phyloP scores from a whole-genome alignment of 2,113 vertebrate species.

The Platichthys stellatus region DNA sequence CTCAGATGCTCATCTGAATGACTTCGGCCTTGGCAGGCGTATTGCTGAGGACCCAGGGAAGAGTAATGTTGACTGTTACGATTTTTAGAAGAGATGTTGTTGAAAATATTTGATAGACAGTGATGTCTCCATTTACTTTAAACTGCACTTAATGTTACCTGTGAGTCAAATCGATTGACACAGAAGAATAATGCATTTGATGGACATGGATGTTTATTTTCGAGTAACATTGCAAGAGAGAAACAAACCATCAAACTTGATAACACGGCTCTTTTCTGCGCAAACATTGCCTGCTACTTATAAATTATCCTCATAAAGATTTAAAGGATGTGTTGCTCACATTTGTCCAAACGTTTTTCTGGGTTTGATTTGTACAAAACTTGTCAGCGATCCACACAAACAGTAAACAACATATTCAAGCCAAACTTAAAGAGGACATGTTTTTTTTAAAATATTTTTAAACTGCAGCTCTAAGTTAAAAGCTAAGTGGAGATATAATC shows the following conservation, averaged over 20 bases:
- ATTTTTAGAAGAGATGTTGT: no score
- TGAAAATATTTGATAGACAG: no score
- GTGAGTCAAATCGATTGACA: background rate
- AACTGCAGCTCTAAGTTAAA: no score
- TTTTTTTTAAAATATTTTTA: no score
- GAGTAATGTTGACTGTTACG: background rate
- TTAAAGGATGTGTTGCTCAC: background rate
- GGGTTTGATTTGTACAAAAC: constrained; percentile 13
- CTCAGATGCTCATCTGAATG: background rate
- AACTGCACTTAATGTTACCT: background rate
- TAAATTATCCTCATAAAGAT: constrained; percentile 12
- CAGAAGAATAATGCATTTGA: constrained; percentile 1
- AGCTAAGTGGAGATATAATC: background rate
- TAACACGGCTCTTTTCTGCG: constrained; percentile 4
- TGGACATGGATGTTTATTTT: background rate
- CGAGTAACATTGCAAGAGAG: background rate
- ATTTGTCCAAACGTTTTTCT: constrained; percentile 21
- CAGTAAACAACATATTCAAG: no score
- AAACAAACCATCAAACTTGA: background rate
- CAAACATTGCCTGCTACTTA: constrained; percentile 7
- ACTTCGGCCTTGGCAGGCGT: background rate
- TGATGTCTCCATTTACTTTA: no score
- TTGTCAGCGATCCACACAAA: constrained; percentile 4
- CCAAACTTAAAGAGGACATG: background rate
- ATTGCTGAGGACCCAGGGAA: background rate